Base-by-base conservation (phyloP, 2,113 vertebrate genomes). In the Rattus norvegicus region DNA sequence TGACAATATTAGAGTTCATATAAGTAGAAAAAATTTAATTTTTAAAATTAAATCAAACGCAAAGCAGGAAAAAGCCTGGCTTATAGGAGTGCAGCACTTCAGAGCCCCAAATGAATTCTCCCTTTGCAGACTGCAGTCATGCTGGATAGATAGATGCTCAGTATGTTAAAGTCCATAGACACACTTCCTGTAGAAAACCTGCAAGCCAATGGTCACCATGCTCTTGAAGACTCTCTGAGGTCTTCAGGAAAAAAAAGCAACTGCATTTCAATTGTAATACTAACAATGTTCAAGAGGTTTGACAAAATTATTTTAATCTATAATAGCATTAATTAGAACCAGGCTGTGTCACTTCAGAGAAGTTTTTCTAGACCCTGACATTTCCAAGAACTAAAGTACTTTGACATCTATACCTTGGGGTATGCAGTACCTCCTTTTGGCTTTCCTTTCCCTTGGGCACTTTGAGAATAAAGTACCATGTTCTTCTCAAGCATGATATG, bases 381-480 rank as follows among this genome's bases (percentile, higher is more conserved):
- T 95, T 96, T 93, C 20, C 43, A 33, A 14, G 59, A 93, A 96
- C 52, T 16, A 52, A 59, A 28, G 6, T n/a, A 7, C 7, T 6
- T 2, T 11, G 83, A 91, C 80, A 72, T 79, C 36, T 19, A 88
- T 65, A 17, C 5, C 16, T 77, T 36, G 4, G 12, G 13, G 0
- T 5, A 8, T 4, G 20, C 11, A 52, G 47, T 33, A 39, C 76
- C 24, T 26, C 10, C 0, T 1, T 3, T 3, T 0, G 1, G 47
- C 59, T 16, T n/a, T 56, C 13, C 88, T 83, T 67, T 88, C 49
- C 47, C 85, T 49, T 16, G 91, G 24, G 10, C 24, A 9, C 67
- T n/a, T 9, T 0, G 3, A 6, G 19, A n/a, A 16, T 11, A 14
- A 13, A 0, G 33, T 7, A 8, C 47, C 0, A 0, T 7, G 33